phyloP scores from a whole-genome alignment of 1,140 invertebrate genomes.

The Holotrichia oblita region DNA sequence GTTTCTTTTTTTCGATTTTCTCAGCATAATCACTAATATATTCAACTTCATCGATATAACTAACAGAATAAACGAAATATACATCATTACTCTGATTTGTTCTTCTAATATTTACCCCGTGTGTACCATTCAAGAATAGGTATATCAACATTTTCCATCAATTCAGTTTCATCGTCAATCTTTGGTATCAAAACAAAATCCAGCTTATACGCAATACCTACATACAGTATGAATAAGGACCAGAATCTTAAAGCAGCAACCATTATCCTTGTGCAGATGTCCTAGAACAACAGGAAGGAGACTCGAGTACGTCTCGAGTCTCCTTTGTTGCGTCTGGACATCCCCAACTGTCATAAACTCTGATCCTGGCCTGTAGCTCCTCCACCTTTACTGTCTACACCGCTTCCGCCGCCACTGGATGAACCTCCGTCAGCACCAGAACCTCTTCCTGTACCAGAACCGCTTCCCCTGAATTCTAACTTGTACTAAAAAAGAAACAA shows the following conservation, averaged over 20 bases:
- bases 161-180: not conserved
- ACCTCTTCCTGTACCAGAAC: constrained; percentile 72
- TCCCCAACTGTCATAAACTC: constrained; percentile 97
- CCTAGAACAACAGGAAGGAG: constrained; percentile 94
- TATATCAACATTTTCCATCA: not conserved
- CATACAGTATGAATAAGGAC: not conserved
- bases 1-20: not conserved
- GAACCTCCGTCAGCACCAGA: constrained; percentile 78
- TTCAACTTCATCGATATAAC: not conserved
- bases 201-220: not conserved
- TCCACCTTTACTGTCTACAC: constrained; percentile 76
- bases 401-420: constrained; percentile 76
- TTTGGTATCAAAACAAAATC: not conserved
- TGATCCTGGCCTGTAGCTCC: constrained; percentile 82
- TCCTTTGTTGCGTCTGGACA: constrained; percentile 96
- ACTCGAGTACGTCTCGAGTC: constrained; percentile 93
- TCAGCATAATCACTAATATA: not conserved
- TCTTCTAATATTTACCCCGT: not conserved
- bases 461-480: constrained; percentile 89
- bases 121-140: not conserved
- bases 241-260: not conserved
- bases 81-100: constrained; percentile 34
- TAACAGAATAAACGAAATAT: constrained; percentile 34
- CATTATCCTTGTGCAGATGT: constrained; percentile 49
- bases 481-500: constrained; percentile 80